Conservation (phyloP, 2,797 vertebrate species). For the Pseudopleuronectes americanus region DNA sequence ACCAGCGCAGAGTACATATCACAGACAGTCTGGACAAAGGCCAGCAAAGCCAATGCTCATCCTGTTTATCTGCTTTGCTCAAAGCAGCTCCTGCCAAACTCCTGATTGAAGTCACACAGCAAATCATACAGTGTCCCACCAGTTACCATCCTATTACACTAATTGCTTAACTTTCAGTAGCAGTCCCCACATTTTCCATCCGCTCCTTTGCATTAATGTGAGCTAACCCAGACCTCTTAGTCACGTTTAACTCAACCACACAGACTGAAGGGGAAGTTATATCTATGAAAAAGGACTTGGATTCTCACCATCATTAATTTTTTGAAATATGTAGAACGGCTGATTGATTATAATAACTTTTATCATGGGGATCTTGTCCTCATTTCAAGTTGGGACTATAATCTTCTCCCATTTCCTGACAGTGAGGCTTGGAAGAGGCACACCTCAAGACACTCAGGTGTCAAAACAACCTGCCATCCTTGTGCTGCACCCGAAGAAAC, state of each 20-base stretch:
- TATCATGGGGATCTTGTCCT: neutral
- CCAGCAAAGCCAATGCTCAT: neutral
- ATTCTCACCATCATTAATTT: neutral
- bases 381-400: neutral
- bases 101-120: conserved; percentile 77
- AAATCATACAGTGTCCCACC: conserved; percentile 55
- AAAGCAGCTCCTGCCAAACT: conserved; percentile 44
- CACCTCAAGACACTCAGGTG: conserved; percentile 18
- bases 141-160: conserved; percentile 45
- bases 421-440: conserved; percentile 18
- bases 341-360: neutral
- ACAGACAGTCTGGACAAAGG: neutral
- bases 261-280: neutral
- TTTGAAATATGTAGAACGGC: neutral
- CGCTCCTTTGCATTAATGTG: neutral
- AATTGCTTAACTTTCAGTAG: conserved; percentile 51
- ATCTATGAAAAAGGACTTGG: neutral
- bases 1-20: neutral
- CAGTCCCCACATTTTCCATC: neutral
- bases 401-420: conserved; percentile 32
- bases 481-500: neutral
- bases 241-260: neutral
- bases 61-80: conserved; percentile 46
- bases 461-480: conserved; percentile 26
- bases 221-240: neutral